These are phyloP conservation scores for Lagria hirta DNA, from an alignment of 2,888 invertebrate species.

Conservation along the genomic window DNA sequence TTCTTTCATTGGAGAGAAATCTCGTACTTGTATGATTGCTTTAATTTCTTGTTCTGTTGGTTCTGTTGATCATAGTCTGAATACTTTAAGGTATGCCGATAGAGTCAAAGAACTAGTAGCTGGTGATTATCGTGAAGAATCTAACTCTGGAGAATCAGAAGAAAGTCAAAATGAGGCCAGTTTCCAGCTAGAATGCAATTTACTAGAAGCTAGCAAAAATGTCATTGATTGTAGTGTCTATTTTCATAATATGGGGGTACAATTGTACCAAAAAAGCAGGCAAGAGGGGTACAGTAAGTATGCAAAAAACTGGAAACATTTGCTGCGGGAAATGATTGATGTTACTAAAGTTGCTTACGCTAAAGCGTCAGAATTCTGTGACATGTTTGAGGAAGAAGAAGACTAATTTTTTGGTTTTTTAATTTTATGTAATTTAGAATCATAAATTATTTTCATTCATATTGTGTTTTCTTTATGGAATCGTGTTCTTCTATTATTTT, in stretches of 20 bases:
- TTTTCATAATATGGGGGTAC: slow-evolving; percentile 72
- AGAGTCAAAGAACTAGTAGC: slow-evolving; percentile 90
- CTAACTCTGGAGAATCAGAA: slow-evolving; percentile 23
- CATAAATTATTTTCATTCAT: too few relatives aligned
- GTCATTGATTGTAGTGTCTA: slow-evolving; percentile 72
- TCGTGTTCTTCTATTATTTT: too few relatives aligned
- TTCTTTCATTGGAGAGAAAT: slow-evolving; percentile 98
- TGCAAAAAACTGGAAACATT: slow-evolving; percentile 45
- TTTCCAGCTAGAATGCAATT: slow-evolving; percentile 49
- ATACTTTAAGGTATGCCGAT: slow-evolving; percentile 97
- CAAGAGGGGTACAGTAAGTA: slow-evolving; percentile 91
- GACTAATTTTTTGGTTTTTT: too few relatives aligned
- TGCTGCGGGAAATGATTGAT: slow-evolving; percentile 47
- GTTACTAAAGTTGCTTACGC: slow-evolving; percentile 46
- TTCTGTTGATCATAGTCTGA: slow-evolving; percentile 96
- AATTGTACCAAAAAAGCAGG: slow-evolving; percentile 76
- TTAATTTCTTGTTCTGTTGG: slow-evolving; percentile 97
- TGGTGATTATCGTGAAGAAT: slow-evolving; percentile 36
- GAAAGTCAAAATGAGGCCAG: slow-evolving; percentile 32
- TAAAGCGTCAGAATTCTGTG: slow-evolving; percentile 47
- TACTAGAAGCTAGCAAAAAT: slow-evolving; percentile 85
- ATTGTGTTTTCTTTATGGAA: too few relatives aligned
- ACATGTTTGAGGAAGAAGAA: slow-evolving; percentile 37
- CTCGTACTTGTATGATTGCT: slow-evolving; percentile 99
- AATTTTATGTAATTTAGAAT: too few relatives aligned